Base-by-base conservation (phyloP, 1,140 invertebrate genomes). In the Bilobella aurantiaca region DNA sequence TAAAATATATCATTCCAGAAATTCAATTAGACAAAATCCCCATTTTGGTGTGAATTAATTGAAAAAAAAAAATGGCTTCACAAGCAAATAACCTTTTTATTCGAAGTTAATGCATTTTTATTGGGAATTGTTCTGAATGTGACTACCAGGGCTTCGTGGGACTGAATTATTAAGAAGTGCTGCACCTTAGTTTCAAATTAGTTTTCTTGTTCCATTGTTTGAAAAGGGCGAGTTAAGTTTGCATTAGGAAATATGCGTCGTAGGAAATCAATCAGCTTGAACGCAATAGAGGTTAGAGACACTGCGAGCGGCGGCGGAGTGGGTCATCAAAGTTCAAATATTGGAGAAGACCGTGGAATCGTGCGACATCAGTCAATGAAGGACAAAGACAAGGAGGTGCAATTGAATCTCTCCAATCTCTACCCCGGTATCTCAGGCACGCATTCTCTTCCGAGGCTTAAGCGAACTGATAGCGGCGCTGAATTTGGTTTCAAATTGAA, bases 361-460 rank as follows among this genome's bases (percentile, higher is more conserved):
- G 12, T 16, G 12, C 8, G 49, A 53, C 49, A 53, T 23, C 49
- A 16, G 49, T 53, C 49, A 8, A 53, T 23, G 12, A 53, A 53
- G 49, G 49, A 63, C 16, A 47, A 63, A 29, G 34, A 63, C 3
- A n/a, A n/a, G n/a, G n/a, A n/a, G n/a, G n/a, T n/a, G n/a, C 3
- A 34, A 18, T 5, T 67, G 62, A 63, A 18, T 53, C 23, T 53
- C 25, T 8, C 8, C 25, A 23, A 12, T 23, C 25, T 53, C 25
- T 12, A 8, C 5, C 8, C 25, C 5, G 59, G 14, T 42, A 27
- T 69, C n/a, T 58, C 68, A 32, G 65, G 68, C 14, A 62, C 66
- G 32, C 64, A 57, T 31, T 69, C 69, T 34, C 25, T 70, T 29
- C 69, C 69, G 32, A 61, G 65, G 56, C 64, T 60, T 60, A 68